Conservation (phyloP, 2,113 vertebrate species). For the Menura novaehollandiae region DNA sequence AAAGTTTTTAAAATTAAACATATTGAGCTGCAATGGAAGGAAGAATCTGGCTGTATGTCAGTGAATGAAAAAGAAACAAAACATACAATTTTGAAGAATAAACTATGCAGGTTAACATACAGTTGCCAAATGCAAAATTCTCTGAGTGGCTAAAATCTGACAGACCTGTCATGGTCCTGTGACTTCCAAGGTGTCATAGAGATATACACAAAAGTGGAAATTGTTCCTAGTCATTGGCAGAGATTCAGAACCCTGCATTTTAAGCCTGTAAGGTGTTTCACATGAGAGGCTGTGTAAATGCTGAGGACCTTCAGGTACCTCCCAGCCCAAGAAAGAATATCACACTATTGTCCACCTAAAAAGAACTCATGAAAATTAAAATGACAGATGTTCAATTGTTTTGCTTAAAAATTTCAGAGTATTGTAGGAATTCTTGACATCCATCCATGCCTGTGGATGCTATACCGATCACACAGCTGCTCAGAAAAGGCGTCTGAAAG, state of each 20-base stretch:
- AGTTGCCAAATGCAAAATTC: neutral
- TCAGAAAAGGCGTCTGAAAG: neutral
- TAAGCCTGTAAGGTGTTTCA: neutral
- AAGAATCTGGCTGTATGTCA: neutral
- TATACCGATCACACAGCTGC: neutral
- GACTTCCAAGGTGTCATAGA: neutral
- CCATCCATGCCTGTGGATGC: neutral
- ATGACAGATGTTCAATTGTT: neutral
- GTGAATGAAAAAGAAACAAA: neutral
- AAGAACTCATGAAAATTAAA: neutral
- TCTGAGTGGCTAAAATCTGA: neutral
- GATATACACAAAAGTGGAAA: neutral
- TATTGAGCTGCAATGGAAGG: neutral
- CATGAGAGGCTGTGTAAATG: neutral
- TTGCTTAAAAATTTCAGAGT: neutral
- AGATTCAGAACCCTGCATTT: neutral
- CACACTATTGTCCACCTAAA: neutral
- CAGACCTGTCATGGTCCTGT: neutral
- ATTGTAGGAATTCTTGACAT: neutral
- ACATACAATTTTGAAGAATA: neutral
- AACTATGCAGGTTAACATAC: neutral
- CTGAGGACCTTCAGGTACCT: neutral
- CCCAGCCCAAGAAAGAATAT: neutral
- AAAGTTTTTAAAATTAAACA: neutral
- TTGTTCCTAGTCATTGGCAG: neutral